Evolutionary conservation across 2,888 invertebrate genomes (phyloP), one percentile per base, ranked within the genome.

Genomic region (Cepaea hortensis): DNA sequence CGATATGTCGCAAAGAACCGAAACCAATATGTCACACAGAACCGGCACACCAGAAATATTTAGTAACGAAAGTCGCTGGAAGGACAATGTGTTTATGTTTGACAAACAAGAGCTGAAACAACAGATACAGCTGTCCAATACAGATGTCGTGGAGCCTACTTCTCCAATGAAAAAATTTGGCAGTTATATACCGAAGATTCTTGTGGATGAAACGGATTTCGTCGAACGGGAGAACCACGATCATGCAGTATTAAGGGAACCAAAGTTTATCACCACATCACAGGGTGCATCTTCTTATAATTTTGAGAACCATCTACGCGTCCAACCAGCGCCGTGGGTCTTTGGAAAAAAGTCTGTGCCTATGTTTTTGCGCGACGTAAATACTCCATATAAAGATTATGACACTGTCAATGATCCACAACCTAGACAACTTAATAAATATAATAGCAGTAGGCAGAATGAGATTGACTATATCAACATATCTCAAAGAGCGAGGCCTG

Each of bases 151-250:
- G 0, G 81, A 81, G 3, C 84, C 84, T 4, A 35, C 61, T 18
- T 85, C 80, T 15, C 82, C 84, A 15, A 83, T 83, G 77, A 85
- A 76, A 18, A 82, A 84, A 70, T 86, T 88, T 18, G 87, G 88
- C n/a, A 87, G 82, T n/a, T 88, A 88, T 83, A 85, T 86, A 61
- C 87, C 88, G 23, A 88, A 87, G 61, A 87, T 88, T 70, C 70
- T 87, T 7, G 70, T 46, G 9, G 86, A 48, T 0, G 20, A 75
- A 18, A 50, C 75, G 20, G 55, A 86, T 65, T 72, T 86, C 35
- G n/a, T 82, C 9, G 70, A 76, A 15, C 7, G 68, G 18, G 68
- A 68, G 68, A 20, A 68, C 15, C 0, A 5, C 18, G 68, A 68
- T 20, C 7, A 4, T 15, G 5, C 15, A 68, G 20, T 5, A 15